These are phyloP conservation scores for Leucoptera coffeella DNA, from an alignment of 2,888 invertebrate genomes.

Conservation along the genomic window DNA sequence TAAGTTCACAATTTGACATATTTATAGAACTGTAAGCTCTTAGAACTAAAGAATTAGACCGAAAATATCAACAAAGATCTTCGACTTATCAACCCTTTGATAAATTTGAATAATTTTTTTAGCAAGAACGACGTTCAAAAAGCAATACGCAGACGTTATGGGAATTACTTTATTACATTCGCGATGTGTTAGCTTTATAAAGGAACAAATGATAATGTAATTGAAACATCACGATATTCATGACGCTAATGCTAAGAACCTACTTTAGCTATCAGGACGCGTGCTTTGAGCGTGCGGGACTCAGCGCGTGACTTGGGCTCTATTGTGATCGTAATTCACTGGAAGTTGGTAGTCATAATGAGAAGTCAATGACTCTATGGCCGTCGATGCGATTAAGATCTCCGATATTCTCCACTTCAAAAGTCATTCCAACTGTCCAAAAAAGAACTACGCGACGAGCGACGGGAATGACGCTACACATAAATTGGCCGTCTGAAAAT, in stretches of 20 bases:
- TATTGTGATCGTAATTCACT: conserved; percentile 9
- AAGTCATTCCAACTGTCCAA: too few relatives aligned
- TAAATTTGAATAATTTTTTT: too few relatives aligned
- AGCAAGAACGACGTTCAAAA: too few relatives aligned
- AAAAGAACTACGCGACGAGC: too few relatives aligned
- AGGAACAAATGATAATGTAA: not conserved
- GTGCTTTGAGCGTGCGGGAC: conserved; percentile 14
- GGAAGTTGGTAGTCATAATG: conserved; percentile 4
- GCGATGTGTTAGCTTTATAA: not conserved
- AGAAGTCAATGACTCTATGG: conserved; percentile 7
- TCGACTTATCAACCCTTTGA: too few relatives aligned
- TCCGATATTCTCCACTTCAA: too few relatives aligned
- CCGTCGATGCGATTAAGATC: too few relatives aligned
- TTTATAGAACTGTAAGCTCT: too few relatives aligned
- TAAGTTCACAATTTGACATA: too few relatives aligned
- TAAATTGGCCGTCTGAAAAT: conserved; percentile 5
- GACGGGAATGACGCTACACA: not conserved
- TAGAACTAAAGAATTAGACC: too few relatives aligned
- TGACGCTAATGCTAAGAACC: conserved; percentile 4
- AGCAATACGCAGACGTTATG: too few relatives aligned
- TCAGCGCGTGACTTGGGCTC: conserved; percentile 10
- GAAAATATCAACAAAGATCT: too few relatives aligned
- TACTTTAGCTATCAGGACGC: conserved; percentile 15
- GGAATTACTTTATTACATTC: not conserved
- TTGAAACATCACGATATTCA: conserved; percentile 2